These are phyloP conservation scores for Florisuga fusca DNA, from an alignment of 2,797 vertebrate genomes.

Conservation along the genomic window DNA sequence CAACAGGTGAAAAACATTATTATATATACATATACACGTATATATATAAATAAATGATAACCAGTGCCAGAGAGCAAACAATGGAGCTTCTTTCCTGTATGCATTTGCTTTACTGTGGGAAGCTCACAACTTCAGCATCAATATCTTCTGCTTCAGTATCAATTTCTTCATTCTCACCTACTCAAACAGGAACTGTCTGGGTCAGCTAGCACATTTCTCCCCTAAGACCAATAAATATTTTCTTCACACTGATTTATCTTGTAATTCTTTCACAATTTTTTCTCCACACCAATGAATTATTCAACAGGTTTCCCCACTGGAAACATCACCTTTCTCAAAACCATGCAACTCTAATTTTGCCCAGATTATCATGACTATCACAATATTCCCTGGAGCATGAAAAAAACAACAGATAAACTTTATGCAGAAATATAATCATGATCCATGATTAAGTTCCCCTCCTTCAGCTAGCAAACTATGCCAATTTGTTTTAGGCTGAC, in stretches of 20 bases:
- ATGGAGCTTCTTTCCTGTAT: neutral
- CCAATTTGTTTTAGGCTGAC: neutral
- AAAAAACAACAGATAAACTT: neutral
- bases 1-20: neutral
- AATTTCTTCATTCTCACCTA: neutral
- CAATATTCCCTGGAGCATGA: neutral
- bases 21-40: neutral
- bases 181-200: neutral
- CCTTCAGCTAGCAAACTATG: neutral
- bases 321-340: neutral
- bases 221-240: neutral
- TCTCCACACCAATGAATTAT: neutral
- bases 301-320: neutral
- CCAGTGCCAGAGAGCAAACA: neutral
- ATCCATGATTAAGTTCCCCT: neutral
- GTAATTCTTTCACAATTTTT: neutral
- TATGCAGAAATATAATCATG: neutral
- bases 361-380: neutral
- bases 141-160: neutral
- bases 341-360: neutral
- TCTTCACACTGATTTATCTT: neutral
- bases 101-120: neutral
- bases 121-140: neutral
- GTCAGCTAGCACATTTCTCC: neutral
- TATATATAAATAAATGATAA: neutral